phyloP scores from a whole-genome alignment of 2,888 invertebrate genomes.

The Polydrusus cervinus region DNA sequence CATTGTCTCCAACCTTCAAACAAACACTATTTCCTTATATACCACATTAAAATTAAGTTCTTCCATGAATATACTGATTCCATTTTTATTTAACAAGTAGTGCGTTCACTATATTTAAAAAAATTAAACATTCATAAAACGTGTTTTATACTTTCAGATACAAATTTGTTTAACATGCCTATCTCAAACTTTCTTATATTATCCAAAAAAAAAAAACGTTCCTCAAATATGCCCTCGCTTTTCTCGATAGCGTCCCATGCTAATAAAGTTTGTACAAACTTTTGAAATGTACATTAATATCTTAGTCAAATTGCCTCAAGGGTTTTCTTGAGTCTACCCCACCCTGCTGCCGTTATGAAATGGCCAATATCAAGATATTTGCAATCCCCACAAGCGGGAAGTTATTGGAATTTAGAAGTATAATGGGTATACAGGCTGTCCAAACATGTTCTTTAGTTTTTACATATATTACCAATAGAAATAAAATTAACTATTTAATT shows the following conservation, averaged over 20 bases:
- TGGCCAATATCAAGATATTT: conserved; percentile 37
- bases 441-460: background rate
- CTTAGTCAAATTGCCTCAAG: conserved; percentile 46
- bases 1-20: too few relatives aligned
- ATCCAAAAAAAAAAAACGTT: background rate
- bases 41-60: too few relatives aligned
- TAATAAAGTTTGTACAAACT: conserved; percentile 46
- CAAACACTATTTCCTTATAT: too few relatives aligned
- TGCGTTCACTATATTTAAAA: too few relatives aligned
- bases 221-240: background rate
- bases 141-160: too few relatives aligned
- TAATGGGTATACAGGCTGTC: background rate
- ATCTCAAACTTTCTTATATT: conserved; percentile 6
- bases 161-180: background rate
- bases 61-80: too few relatives aligned
- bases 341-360: conserved; percentile 21
- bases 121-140: too few relatives aligned
- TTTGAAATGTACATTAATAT: conserved; percentile 50
- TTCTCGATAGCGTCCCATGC: conserved; percentile 23
- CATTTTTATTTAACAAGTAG: too few relatives aligned
- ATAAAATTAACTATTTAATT: too few relatives aligned
- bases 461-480: too few relatives aligned
- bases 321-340: conserved; percentile 15
- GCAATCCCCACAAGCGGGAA: conserved; percentile 21
- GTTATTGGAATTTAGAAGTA: conserved; percentile 34